A percentile compares a stretch with the other conserved stretches of the same genome.
These are phyloP conservation scores for Pediacus dermestoides DNA, from an alignment of 2,888 invertebrate species.

Conservation along the genomic window DNA sequence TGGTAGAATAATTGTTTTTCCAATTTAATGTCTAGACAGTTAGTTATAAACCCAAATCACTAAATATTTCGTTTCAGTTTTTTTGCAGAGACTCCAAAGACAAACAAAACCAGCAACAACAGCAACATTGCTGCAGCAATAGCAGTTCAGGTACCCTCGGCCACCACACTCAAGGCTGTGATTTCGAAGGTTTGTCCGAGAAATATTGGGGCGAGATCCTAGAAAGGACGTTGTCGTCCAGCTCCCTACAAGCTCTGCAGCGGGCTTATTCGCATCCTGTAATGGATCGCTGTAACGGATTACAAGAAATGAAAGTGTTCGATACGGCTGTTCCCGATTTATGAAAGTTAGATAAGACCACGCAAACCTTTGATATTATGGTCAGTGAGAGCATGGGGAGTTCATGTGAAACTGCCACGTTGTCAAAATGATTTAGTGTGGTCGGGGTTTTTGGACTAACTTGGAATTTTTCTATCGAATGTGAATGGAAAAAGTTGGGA, in stretches of 20 bases:
- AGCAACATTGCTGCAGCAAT: constrained; percentile 41
- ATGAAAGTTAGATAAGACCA: constrained; percentile 51
- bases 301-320: constrained; percentile 44
- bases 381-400: constrained; percentile 43
- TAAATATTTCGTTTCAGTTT: constrained; percentile 34
- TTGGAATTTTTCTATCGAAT: constrained; percentile 10
- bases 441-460: constrained; percentile 10
- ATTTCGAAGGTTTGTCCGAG: constrained; percentile 56
- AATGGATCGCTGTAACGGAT: constrained; percentile 45
- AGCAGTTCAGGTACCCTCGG: constrained; percentile 31
- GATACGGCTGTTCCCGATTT: constrained; percentile 47
- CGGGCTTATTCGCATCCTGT: constrained; percentile 38
- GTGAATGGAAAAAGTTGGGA: no score
- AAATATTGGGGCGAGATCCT: constrained; percentile 65
- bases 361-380: constrained; percentile 45
- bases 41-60: no score
- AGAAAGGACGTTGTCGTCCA: constrained; percentile 72
- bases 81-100: constrained; percentile 38
- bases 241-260: constrained; percentile 63
- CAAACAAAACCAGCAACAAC: constrained; percentile 33
- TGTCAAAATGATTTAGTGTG: constrained; percentile 36
- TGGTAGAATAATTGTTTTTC: no score
- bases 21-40: no score
- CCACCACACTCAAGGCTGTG: constrained; percentile 49
- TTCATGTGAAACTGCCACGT: constrained; percentile 40